phyloP scores from a whole-genome alignment of 1,140 invertebrate genomes.

The Drosophila burlai region DNA sequence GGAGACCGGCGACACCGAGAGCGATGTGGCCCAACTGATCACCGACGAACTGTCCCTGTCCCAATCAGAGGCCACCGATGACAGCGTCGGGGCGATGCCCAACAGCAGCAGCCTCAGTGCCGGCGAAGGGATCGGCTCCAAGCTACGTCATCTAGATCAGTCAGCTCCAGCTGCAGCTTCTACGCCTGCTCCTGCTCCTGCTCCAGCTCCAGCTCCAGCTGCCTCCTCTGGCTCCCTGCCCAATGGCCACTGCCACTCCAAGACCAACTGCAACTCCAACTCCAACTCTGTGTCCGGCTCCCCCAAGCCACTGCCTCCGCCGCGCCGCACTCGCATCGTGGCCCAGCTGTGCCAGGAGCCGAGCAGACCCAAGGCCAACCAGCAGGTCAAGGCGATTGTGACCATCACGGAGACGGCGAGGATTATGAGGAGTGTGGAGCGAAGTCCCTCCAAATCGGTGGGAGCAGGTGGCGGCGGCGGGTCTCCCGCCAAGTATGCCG shows the following conservation, averaged over 20 bases:
- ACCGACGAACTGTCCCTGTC: slow-evolving; percentile 80
- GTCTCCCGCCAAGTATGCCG: slow-evolving; percentile 61
- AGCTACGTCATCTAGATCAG: slow-evolving; percentile 76
- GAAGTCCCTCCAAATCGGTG: slow-evolving; percentile 14
- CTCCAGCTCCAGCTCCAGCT: background rate
- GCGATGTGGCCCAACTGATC: slow-evolving; percentile 81
- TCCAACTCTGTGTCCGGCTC: slow-evolving; percentile 13
- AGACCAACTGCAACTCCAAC: background rate
- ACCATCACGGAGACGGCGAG: slow-evolving; percentile 69
- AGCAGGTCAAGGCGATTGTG: slow-evolving; percentile 67
- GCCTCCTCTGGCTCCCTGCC: slow-evolving; percentile 28
- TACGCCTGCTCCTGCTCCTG: slow-evolving; percentile 7
- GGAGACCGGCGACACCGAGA: slow-evolving; percentile 81
- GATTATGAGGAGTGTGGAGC: slow-evolving; percentile 58
- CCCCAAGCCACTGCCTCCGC: slow-evolving; percentile 60
- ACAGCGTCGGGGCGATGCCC: slow-evolving; percentile 73
- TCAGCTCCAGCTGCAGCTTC: too few relatives aligned
- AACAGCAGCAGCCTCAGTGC: slow-evolving; percentile 72
- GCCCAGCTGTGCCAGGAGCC: slow-evolving; percentile 65
- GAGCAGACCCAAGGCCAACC: slow-evolving; percentile 44
- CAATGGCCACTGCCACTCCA: slow-evolving; percentile 69
- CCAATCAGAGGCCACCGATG: slow-evolving; percentile 83
- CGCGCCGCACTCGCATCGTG: slow-evolving; percentile 59
- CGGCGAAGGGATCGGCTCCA: slow-evolving; percentile 29
- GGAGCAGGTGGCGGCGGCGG: slow-evolving; percentile 5